Evolutionary conservation across 1,140 invertebrate genomes (phyloP), one percentile per base, ranked within the genome.

Genomic region (Lysiphlebus fabarum): DNA sequence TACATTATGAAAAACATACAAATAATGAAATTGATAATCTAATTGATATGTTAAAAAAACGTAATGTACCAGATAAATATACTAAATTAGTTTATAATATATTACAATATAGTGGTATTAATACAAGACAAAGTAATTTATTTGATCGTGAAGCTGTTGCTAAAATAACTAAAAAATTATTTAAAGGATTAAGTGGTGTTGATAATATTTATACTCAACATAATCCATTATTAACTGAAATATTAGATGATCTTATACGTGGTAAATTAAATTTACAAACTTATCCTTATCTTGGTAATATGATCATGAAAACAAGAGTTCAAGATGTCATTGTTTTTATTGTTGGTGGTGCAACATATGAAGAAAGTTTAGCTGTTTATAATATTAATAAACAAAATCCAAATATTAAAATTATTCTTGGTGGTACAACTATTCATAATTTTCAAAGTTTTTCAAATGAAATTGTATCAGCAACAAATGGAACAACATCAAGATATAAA

Each of bases 161-260:
- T 0, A 95, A 95, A 73, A 88, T 93, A 61, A 95, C 94, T 10
- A 90, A 96, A 68, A 87, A 93, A 72, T 86, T 96, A 56, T 92
- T 96, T 56, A 77, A 90, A 84, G 90, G 89, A 40, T 78, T 95
- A 11, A 91, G 91, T 80, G 95, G 95, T 5, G 93, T 98, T 4
- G 96, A 98, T 74, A 99, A 98, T 80, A 93, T 98, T 62, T 98
- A 96, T 71, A 97, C 95, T 0, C 95, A 98, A 73, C 95, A 98
- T 76, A 89, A 86, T 11, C 95, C 95, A 0, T 73, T 95, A 9
- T 70, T 99, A 2, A 87, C 89, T 67, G 89, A 93, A 71, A 89
- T 89, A 0, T 67, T 98, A 0, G 94, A 96, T 72, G 93, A 96
- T 74, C 79, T 96, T 6, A 85, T 94, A 6, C 95, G 91, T 74